phyloP scores from a whole-genome alignment of 2,113 vertebrate species.

The Recurvirostra avosetta region DNA sequence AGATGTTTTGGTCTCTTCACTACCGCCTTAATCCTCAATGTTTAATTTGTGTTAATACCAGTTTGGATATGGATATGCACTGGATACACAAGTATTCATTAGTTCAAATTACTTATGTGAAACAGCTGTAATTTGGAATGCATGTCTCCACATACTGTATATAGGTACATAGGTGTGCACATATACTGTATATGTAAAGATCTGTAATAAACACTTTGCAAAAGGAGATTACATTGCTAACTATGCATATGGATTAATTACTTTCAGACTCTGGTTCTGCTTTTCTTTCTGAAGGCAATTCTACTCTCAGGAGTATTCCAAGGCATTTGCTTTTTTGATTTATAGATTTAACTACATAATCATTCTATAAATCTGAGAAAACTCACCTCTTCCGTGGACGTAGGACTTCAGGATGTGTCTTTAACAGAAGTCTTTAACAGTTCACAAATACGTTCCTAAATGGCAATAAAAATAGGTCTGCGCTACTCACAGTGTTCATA shows the following conservation, averaged over 20 bases:
- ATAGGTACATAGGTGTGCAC: conserved; percentile 2
- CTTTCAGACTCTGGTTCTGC: conserved; percentile 32
- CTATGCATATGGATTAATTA: conserved; percentile 34
- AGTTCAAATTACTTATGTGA: background rate
- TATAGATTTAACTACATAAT: background rate
- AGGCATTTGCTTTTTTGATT: background rate
- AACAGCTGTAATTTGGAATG: conserved; percentile 36
- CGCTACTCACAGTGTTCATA: background rate
- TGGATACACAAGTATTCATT: background rate
- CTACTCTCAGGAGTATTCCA: background rate
- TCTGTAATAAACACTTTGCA: conserved; percentile 50
- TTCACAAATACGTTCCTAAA: background rate
- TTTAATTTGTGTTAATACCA: background rate
- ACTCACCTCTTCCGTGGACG: background rate
- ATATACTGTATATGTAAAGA: conserved; percentile 21
- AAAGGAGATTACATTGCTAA: conserved; percentile 44
- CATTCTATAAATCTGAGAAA: background rate
- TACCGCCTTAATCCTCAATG: background rate
- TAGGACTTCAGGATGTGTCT: background rate
- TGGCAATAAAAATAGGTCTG: background rate
- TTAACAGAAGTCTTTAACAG: background rate
- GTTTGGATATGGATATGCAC: background rate
- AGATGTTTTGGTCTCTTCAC: background rate
- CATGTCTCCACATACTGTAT: conserved; percentile 19
- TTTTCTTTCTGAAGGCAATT: conserved; percentile 16